Evolutionary conservation across 2,113 vertebrate genomes (phyloP).

Genomic region (Nematolebias whitei): DNA sequence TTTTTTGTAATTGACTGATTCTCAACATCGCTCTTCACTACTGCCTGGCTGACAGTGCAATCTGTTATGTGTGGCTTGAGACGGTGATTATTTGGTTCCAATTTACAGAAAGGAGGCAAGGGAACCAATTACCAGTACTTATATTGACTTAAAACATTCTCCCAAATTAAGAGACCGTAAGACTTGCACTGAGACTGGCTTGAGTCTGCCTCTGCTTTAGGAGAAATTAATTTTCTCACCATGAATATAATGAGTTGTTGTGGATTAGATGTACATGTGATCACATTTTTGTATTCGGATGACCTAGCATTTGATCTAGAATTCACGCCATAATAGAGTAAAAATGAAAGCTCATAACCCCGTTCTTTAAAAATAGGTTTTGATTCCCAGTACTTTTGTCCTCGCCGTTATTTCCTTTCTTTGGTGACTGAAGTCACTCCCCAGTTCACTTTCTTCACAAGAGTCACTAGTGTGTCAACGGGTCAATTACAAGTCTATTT

Average conservation of each 20-base stretch:
- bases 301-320: too few species aligned
- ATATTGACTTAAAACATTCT: constrained; percentile 57
- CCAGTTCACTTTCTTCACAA: constrained; percentile 10
- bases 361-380: not conserved
- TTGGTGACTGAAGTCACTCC: not conserved
- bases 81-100: constrained; percentile 50
- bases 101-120: constrained; percentile 72
- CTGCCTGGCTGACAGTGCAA: constrained; percentile 41
- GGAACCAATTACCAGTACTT: constrained; percentile 78
- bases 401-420: not conserved
- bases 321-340: too few species aligned
- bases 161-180: constrained; percentile 40
- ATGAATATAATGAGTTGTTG: constrained; percentile 49
- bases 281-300: not conserved
- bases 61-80: constrained; percentile 40
- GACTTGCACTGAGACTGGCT: constrained; percentile 31
- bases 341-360: too few species aligned
- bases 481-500: constrained; percentile 24
- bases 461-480: constrained; percentile 5
- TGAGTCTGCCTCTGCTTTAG: constrained; percentile 54
- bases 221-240: constrained; percentile 39
- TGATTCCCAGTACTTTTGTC: not conserved
- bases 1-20: constrained; percentile 15
- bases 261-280: constrained; percentile 17
- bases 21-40: constrained; percentile 61